phyloP scores from a whole-genome alignment of 2,888 invertebrate species.

The Proisotoma minuta region DNA sequence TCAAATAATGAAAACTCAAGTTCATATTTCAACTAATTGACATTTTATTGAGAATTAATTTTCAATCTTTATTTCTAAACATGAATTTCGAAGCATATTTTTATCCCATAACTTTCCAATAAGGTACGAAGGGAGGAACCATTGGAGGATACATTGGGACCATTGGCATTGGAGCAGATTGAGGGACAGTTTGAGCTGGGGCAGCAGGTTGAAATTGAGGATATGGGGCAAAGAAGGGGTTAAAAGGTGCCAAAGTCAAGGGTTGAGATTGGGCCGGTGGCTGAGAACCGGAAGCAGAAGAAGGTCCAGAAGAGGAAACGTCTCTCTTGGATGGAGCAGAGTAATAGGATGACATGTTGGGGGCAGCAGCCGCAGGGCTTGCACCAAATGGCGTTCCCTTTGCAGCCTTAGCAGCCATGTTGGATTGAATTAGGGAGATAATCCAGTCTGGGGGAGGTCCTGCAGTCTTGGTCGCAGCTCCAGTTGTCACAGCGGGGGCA shows the following conservation, averaged over 20 bases:
- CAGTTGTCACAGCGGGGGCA: constrained; percentile 7
- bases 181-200: neutral
- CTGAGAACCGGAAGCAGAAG: no score
- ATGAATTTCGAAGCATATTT: no score
- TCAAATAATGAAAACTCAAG: no score
- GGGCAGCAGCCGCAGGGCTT: neutral
- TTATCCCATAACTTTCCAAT: constrained; percentile 14
- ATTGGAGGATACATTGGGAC: constrained; percentile 5
- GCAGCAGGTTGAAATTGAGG: neutral
- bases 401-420: constrained; percentile 24
- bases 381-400: constrained; percentile 6
- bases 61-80: no score
- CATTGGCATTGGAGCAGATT: neutral
- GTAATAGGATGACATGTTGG: neutral
- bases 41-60: no score
- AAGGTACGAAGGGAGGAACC: constrained; percentile 9
- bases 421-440: constrained; percentile 20
- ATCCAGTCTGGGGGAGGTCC: constrained; percentile 29
- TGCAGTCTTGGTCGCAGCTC: constrained; percentile 11
- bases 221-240: constrained; percentile 9
- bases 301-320: neutral
- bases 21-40: no score
- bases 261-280: neutral
- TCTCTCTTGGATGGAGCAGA: neutral
- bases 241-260: neutral